phyloP scores from a whole-genome alignment of 2,113 vertebrate genomes.

The Chloebia gouldiae region DNA sequence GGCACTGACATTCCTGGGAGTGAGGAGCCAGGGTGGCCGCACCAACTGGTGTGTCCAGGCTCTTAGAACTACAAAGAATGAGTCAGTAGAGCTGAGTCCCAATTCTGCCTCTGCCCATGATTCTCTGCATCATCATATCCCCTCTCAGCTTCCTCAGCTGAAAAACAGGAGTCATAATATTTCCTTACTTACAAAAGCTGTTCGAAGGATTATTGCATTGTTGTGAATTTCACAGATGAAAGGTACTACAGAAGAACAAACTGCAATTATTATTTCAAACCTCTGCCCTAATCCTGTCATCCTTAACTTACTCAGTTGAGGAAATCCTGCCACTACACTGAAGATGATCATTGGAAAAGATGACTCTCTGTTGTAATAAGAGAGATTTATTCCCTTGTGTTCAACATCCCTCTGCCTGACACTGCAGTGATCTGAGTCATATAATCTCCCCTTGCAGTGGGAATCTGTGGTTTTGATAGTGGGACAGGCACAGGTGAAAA shows the following conservation, averaged over 20 bases:
- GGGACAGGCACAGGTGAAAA: not conserved
- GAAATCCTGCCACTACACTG: constrained; percentile 13
- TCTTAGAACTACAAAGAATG: not conserved
- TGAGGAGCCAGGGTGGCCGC: not conserved
- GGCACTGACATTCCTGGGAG: not conserved
- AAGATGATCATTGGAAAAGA: constrained; percentile 28
- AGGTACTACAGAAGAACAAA: constrained; percentile 49
- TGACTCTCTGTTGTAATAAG: constrained; percentile 5
- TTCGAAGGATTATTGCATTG: constrained; percentile 47
- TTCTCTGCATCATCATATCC: not conserved
- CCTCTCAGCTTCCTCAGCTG: not conserved
- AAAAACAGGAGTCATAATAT: not conserved
- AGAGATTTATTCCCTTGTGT: constrained; percentile 21
- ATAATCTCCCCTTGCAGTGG: not conserved
- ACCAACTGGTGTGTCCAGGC: not conserved
- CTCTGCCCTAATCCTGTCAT: constrained; percentile 49
- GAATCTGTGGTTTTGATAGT: not conserved
- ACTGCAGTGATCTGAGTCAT: not conserved
- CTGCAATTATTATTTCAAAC: constrained; percentile 57
- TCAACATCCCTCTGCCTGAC: constrained; percentile 5
- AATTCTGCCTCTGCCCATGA: not conserved
- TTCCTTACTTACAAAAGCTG: constrained; percentile 11
- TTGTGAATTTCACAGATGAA: constrained; percentile 53
- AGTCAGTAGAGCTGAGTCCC: not conserved
- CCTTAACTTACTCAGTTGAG: constrained; percentile 17